Percentiles rank a stretch among this genome's conserved stretches.
phyloP scores from a whole-genome alignment of 2,797 vertebrate genomes.

The Poeciliopsis turneri region DNA sequence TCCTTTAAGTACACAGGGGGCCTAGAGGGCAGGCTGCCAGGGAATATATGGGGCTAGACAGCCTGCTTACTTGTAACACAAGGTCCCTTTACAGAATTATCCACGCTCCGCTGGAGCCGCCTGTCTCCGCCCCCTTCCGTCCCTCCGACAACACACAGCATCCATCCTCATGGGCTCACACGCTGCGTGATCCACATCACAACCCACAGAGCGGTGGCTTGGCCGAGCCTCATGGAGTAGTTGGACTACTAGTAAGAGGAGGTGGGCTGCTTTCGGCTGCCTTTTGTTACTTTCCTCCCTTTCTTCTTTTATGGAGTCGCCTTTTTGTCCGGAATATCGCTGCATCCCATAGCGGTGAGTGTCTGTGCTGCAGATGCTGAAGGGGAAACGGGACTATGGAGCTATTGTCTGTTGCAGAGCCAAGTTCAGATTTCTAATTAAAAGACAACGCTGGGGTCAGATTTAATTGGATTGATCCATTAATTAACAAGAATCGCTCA shows the following conservation, averaged over 20 bases:
- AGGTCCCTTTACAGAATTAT: slow-evolving; percentile 56
- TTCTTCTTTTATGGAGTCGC: slow-evolving; percentile 70
- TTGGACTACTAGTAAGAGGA: slow-evolving; percentile 55
- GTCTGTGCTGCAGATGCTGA: slow-evolving; percentile 22
- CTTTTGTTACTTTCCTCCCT: slow-evolving; percentile 8
- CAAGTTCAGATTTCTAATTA: slow-evolving; percentile 61
- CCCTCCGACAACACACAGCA: slow-evolving; percentile 56
- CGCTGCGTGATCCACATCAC: slow-evolving; percentile 73
- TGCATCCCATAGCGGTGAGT: slow-evolving; percentile 76
- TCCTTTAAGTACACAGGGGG: slow-evolving; percentile 1
- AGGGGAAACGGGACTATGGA: slow-evolving; percentile 40
- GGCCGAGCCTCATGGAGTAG: slow-evolving; percentile 64
- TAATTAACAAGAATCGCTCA: background rate
- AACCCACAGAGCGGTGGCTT: slow-evolving; percentile 42
- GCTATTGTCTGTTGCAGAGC: slow-evolving; percentile 81
- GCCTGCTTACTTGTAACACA: slow-evolving; percentile 47
- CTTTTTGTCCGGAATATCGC: slow-evolving; percentile 59
- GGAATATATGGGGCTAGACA: slow-evolving; percentile 20
- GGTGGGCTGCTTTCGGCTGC: slow-evolving; percentile 20
- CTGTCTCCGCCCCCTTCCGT: slow-evolving; percentile 69
- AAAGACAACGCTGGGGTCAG: slow-evolving; percentile 17
- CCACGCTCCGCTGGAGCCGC: slow-evolving; percentile 58
- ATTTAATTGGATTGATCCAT: background rate
- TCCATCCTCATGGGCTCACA: slow-evolving; percentile 66
- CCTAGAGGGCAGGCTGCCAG: slow-evolving; percentile 19